Base-by-base conservation (phyloP, 2,113 vertebrate species). In the Atherinomorus stipes region DNA sequence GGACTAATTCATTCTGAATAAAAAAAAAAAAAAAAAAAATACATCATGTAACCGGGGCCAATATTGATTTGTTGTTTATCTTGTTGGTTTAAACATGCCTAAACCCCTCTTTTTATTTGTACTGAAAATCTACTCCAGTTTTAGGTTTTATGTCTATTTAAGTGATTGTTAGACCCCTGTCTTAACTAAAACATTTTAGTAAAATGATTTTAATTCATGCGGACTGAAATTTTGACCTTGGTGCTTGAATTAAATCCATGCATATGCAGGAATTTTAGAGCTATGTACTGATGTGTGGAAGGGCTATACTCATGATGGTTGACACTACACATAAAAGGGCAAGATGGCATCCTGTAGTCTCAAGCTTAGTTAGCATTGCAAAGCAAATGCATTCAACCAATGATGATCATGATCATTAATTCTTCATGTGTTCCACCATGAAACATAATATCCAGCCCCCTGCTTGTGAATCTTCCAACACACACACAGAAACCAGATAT, bases 401-500 rank as follows among this genome's bases (percentile, higher is more conserved):
- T 45, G 54, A 76, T 56, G 49, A 78, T 74, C 15, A 26, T 64
- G 56, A 81, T n/a, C n/a, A n/a, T 82, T 23, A 84, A 89, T 87
- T 78, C 80, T 86, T 90, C 42, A 88, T 86, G 76, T 26, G 50
- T 50, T 62, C 67, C 76, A 75, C 56, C 12, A 0, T 80, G 73
- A 74, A 80, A 82, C 34, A 34, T 53, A 61, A 89, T 42, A 80
- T 54, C 28, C 34, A 8, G 45, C 3, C 52, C 3, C 51, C 25
- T 34, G 21, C 44, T 21, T 57, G 58, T 64, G n/a, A 60, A 73
- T 15, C 69, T 23, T 42, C 40, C n/a, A 49, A 59, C 67, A 61
- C 56, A 54, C 18, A 50, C 31, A 19, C 21, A 42, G 13, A 50
- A 7, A 19, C 10, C 49, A 11, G 40, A 58, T 28, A 58, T 28